phyloP scores from a whole-genome alignment of 2,888 invertebrate species.

The Digitonthophagus gazella region DNA sequence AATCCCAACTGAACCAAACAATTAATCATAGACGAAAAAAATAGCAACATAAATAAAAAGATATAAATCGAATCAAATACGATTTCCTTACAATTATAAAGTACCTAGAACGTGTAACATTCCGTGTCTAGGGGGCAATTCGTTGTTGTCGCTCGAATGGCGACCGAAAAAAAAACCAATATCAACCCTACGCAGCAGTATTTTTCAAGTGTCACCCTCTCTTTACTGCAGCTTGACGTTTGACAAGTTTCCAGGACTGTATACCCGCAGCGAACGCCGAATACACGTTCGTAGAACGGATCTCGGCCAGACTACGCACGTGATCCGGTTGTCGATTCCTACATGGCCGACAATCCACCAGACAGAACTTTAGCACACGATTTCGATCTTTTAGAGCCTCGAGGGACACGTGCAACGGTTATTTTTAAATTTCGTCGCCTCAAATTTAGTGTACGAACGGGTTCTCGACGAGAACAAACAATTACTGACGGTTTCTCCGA shows the following conservation, averaged over 20 bases:
- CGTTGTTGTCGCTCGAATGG: neutral
- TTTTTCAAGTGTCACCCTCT: neutral
- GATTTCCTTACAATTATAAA: no score
- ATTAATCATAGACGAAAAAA: no score
- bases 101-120: no score
- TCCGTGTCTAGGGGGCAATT: neutral
- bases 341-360: neutral
- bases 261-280: neutral
- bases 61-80: no score
- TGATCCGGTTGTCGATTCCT: slow-evolving; percentile 12
- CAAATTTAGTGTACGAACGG: neutral
- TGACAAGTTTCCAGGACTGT: neutral
- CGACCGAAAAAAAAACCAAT: neutral
- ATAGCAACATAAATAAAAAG: no score
- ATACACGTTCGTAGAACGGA: slow-evolving; percentile 9
- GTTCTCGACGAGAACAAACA: neutral
- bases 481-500: neutral
- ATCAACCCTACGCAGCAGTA: neutral
- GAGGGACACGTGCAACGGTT: neutral
- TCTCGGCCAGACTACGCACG: slow-evolving; percentile 9
- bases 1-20: no score
- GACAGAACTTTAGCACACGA: neutral
- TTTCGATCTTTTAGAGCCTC: neutral
- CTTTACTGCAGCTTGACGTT: slow-evolving; percentile 2
- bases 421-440: neutral